These are phyloP conservation scores for Chionis minor DNA, from an alignment of 2,113 vertebrate species.

Conservation along the genomic window DNA sequence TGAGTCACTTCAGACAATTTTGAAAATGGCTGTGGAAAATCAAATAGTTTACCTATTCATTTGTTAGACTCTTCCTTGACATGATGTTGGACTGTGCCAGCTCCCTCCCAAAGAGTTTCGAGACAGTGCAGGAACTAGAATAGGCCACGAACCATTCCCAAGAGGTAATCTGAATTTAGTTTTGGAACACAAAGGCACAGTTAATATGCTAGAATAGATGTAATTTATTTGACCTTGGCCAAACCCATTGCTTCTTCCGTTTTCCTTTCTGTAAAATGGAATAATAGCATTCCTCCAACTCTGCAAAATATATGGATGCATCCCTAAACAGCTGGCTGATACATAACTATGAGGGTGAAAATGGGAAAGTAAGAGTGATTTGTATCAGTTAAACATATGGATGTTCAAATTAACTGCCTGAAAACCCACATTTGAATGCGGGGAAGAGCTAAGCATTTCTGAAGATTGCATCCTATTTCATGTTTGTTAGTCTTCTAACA, in stretches of 20 bases:
- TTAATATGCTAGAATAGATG: not conserved
- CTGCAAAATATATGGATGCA: not conserved
- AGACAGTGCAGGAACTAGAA: not conserved
- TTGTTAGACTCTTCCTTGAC: not conserved
- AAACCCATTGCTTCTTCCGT: not conserved
- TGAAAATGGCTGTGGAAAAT: not conserved
- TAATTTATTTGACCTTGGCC: not conserved
- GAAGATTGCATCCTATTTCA: not conserved
- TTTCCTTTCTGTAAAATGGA: not conserved
- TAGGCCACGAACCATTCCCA: not conserved
- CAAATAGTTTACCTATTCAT: not conserved
- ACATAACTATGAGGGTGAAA: not conserved
- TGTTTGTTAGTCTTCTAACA: not conserved
- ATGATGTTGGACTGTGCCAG: not conserved
- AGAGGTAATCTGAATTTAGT: not conserved
- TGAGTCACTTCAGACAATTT: not conserved
- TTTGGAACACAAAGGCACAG: not conserved
- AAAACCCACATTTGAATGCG: not conserved
- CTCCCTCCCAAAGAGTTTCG: not conserved
- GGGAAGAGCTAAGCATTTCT: not conserved
- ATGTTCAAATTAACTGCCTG: slow-evolving; percentile 2
- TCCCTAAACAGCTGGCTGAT: not conserved
- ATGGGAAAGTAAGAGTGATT: not conserved
- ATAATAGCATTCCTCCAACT: not conserved
- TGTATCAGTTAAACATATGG: not conserved